Evolutionary conservation across 2,888 invertebrate species (phyloP).

Genomic region (Lottia scabra): DNA sequence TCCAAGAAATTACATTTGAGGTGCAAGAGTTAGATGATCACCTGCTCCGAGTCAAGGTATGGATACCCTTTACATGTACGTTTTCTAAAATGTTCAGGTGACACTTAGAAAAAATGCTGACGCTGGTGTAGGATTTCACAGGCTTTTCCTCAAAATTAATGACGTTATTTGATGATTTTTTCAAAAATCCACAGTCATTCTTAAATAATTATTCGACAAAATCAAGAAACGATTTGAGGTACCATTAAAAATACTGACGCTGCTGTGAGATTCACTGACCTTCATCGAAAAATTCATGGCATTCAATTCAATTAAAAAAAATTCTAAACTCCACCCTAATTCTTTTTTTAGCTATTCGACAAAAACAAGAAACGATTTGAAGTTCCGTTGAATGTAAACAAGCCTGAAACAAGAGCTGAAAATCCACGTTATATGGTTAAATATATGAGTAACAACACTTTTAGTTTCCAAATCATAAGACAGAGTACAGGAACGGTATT

Average conservation of each 20-base stretch:
- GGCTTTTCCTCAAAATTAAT: too few relatives aligned
- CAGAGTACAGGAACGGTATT: constrained; percentile 43
- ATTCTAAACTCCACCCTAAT: not conserved
- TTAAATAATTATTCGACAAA: too few relatives aligned
- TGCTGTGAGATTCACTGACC: too few relatives aligned
- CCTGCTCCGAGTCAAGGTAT: constrained; percentile 45
- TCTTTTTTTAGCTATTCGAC: constrained; percentile 31
- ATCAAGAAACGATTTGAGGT: too few relatives aligned
- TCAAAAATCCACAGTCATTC: too few relatives aligned
- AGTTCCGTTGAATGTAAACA: constrained; percentile 29
- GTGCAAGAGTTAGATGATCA: constrained; percentile 40
- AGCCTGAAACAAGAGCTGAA: not conserved
- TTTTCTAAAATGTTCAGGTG: too few relatives aligned
- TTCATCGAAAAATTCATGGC: too few relatives aligned
- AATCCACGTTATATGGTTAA: constrained; percentile 40
- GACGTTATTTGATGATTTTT: too few relatives aligned
- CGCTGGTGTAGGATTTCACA: too few relatives aligned
- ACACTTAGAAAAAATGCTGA: too few relatives aligned
- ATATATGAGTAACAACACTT: constrained; percentile 41
- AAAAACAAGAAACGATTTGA: constrained; percentile 29
- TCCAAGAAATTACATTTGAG: constrained; percentile 34
- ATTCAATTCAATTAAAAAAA: not conserved
- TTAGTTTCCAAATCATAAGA: constrained; percentile 59
- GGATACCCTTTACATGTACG: too few relatives aligned
- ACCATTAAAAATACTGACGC: too few relatives aligned